Conservation (phyloP, 2,888 invertebrate genomes). For the Cryptus viduatorius region DNA sequence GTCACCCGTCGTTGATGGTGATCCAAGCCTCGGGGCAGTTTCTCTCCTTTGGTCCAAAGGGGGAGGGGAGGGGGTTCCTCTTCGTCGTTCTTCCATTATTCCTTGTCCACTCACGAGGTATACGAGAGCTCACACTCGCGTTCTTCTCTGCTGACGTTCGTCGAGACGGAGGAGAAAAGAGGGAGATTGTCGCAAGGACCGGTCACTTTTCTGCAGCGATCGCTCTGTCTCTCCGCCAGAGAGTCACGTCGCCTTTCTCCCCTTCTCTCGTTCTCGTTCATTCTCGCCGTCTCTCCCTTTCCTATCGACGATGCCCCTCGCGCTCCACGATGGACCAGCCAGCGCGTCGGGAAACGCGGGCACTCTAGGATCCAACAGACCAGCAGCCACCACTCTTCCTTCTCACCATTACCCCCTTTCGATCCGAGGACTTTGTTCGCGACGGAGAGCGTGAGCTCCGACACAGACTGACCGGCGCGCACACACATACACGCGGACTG, state of each 20-base stretch:
- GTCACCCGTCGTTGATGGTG: conserved; percentile 66
- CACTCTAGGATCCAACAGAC: conserved; percentile 55
- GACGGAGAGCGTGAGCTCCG: conserved; percentile 27
- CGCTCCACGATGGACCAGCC: conserved; percentile 50
- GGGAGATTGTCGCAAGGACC: conserved; percentile 69
- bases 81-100: conserved; percentile 42
- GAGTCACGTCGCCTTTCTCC: conserved; percentile 64
- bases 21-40: conserved; percentile 51
- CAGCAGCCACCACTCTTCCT: conserved; percentile 53
- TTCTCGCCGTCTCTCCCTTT: conserved; percentile 49
- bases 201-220: conserved; percentile 81
- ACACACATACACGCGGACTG: conserved; percentile 6
- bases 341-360: conserved; percentile 39
- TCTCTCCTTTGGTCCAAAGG: conserved; percentile 14
- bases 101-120: conserved; percentile 21
- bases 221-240: conserved; percentile 72
- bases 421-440: conserved; percentile 67
- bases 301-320: conserved; percentile 63
- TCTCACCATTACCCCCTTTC: conserved; percentile 63
- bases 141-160: conserved; percentile 7
- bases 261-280: conserved; percentile 30
- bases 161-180: conserved; percentile 16
- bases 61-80: conserved; percentile 18
- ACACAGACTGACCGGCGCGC: background rate
- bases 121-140: background rate